A percentile compares a stretch with the other conserved stretches of the same genome.
These are phyloP conservation scores for Barypeithes pellucidus DNA, from an alignment of 2,888 invertebrate genomes.

Conservation along the genomic window DNA sequence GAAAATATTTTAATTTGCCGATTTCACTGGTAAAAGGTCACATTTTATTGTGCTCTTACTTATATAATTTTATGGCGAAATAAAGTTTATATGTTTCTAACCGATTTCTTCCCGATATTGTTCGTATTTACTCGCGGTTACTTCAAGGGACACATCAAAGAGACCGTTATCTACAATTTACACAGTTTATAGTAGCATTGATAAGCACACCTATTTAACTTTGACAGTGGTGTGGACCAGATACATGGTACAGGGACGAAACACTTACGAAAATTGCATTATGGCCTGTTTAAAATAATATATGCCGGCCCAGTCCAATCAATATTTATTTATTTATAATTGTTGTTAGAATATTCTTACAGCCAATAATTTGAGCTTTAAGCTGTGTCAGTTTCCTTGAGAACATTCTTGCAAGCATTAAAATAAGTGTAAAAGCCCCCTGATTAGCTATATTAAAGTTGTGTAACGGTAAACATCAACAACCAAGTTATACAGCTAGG, in stretches of 20 bases:
- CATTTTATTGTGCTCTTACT: neutral
- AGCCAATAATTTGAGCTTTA: too few relatives aligned
- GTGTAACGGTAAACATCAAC: too few relatives aligned
- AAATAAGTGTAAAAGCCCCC: too few relatives aligned
- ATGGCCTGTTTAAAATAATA: too few relatives aligned
- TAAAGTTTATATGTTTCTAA: constrained; percentile 22
- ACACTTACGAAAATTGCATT: neutral
- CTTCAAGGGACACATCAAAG: constrained; percentile 60
- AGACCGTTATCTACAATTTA: constrained; percentile 61
- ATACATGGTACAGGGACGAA: too few relatives aligned
- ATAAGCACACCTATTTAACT: constrained; percentile 59
- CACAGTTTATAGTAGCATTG: constrained; percentile 64
- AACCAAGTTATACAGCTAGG: too few relatives aligned
- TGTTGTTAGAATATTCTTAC: too few relatives aligned
- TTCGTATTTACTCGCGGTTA: constrained; percentile 40
- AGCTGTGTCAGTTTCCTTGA: too few relatives aligned
- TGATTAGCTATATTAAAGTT: too few relatives aligned
- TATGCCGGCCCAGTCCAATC: too few relatives aligned
- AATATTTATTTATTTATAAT: too few relatives aligned
- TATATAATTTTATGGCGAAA: constrained; percentile 5
- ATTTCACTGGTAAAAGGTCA: neutral
- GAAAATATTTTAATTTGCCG: neutral
- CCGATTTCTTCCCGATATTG: constrained; percentile 37
- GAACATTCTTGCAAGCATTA: too few relatives aligned
- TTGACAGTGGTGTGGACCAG: constrained; percentile 40